A percentile compares a stretch with the other conserved stretches of the same genome.
Conservation (phyloP, 1,140 invertebrate genomes). For the Eulimnadia texana region DNA sequence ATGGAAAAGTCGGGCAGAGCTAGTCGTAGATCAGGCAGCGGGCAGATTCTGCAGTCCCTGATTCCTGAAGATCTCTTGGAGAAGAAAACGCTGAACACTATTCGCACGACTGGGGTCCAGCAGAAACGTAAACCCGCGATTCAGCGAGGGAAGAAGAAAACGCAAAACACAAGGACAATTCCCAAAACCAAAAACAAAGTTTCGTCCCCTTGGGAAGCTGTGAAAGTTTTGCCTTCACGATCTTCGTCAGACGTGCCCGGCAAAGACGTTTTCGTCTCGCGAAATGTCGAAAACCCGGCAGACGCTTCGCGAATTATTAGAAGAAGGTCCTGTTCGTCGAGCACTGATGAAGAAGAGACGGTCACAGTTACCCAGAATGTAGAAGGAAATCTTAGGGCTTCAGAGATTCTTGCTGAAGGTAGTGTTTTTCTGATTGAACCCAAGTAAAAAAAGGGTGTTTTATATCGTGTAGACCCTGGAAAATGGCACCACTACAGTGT, state of each 20-base stretch:
- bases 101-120: slow-evolving; percentile 6
- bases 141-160: slow-evolving; percentile 13
- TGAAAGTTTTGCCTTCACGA: neutral
- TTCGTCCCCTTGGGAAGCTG: slow-evolving; percentile 2
- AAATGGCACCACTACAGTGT: too few species aligned
- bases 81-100: slow-evolving; percentile 18
- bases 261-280: slow-evolving; percentile 8
- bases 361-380: neutral
- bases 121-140: slow-evolving; percentile 15
- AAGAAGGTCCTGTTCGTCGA: slow-evolving; percentile 1
- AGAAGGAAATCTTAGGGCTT: too few species aligned
- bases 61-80: neutral
- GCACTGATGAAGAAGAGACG: slow-evolving; percentile 3
- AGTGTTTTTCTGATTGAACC: too few species aligned
- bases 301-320: slow-evolving; percentile 1
- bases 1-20: slow-evolving; percentile 8
- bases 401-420: too few species aligned
- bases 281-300: neutral
- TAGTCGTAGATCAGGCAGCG: neutral
- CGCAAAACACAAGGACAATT: neutral
- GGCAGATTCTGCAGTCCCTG: neutral
- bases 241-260: neutral
- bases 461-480: too few species aligned
- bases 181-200: neutral
- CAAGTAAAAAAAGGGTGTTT: too few species aligned